Percentiles rank a stretch among this genome's conserved stretches.
Evolutionary conservation across 2,797 vertebrate genomes (phyloP).

Genomic region (Steatocranus sp.): DNA sequence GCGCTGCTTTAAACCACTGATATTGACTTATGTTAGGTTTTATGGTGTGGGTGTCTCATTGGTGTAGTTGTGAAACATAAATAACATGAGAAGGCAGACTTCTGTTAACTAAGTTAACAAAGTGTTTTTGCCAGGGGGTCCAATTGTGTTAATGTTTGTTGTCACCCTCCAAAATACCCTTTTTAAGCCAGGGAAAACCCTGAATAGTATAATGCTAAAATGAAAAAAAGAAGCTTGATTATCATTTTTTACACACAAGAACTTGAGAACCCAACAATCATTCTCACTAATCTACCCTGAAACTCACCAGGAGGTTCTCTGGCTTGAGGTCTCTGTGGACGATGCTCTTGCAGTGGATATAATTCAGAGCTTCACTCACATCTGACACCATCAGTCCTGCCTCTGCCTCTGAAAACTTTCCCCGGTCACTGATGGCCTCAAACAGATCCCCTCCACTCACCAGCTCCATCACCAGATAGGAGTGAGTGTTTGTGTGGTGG

Average conservation of each 20-base stretch:
- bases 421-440: conserved; percentile 87
- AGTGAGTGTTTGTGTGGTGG: conserved; percentile 84
- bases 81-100: background rate
- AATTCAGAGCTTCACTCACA: conserved; percentile 86
- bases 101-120: background rate
- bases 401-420: conserved; percentile 84
- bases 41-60: background rate
- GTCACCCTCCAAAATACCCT: background rate
- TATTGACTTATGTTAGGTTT: background rate
- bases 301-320: conserved; percentile 93
- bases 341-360: conserved; percentile 90
- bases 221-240: background rate
- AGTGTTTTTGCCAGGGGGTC: no score
- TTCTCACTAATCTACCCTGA: background rate
- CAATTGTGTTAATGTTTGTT: background rate
- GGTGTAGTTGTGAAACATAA: background rate
- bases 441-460: conserved; percentile 93
- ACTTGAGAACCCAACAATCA: background rate
- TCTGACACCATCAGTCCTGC: conserved; percentile 88
- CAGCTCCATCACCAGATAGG: conserved; percentile 92
- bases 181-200: background rate
- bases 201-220: background rate
- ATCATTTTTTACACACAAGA: background rate
- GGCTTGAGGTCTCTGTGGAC: conserved; percentile 97
- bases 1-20: background rate